phyloP scores from a whole-genome alignment of 2,113 vertebrate species.

The Pituophis catenifer region DNA sequence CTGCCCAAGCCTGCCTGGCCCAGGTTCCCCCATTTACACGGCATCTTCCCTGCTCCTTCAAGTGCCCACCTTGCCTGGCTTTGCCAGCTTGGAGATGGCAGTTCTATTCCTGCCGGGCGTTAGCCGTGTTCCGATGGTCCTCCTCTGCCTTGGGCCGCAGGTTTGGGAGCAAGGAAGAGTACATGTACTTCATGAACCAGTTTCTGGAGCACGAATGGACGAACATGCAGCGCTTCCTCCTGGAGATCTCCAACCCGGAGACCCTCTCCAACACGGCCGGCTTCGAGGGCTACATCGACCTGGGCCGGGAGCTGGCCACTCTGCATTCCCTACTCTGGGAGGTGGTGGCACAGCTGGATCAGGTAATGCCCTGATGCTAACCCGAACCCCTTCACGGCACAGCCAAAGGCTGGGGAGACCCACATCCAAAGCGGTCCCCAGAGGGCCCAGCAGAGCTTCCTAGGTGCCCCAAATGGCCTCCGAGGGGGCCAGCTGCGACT shows the following conservation, averaged over 20 bases:
- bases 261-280: constrained; percentile 94
- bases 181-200: constrained; percentile 99
- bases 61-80: background rate
- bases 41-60: background rate
- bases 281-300: constrained; percentile 96
- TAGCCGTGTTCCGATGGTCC: accelerated
- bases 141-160: constrained; percentile 53
- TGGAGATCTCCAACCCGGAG: constrained; percentile 96
- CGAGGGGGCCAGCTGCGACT: no score
- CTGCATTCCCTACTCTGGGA: constrained; percentile 92
- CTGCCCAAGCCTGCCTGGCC: background rate
- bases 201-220: constrained; percentile 96
- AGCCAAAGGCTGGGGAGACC: no score
- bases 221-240: constrained; percentile 94
- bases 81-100: background rate
- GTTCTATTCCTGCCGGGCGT: accelerated
- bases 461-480: no score
- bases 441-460: no score
- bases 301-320: constrained; percentile 91
- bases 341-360: constrained; percentile 89
- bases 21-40: background rate
- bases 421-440: no score
- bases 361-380: constrained; percentile 68
- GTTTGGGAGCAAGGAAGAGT: constrained; percentile 96
- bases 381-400: no score